A percentile compares a stretch with the other conserved stretches of the same genome.
phyloP scores from a whole-genome alignment of 2,888 invertebrate species.

The Chymomyza fuscimana region DNA sequence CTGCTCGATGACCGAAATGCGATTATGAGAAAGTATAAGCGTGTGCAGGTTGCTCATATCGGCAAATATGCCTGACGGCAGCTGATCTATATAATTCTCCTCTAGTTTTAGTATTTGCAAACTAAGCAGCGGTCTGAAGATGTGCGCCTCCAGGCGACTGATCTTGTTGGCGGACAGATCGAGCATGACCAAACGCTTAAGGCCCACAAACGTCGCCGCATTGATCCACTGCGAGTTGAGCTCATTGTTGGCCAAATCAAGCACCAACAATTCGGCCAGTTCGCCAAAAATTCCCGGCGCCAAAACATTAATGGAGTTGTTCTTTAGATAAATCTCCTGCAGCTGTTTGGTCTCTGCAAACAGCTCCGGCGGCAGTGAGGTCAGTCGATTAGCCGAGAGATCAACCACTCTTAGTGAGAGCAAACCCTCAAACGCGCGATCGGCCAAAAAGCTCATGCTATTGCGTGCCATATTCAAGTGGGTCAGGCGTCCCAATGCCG shows the following conservation, averaged over 20 bases:
- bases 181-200: conserved; percentile 91
- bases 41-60: conserved; percentile 95
- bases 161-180: conserved; percentile 92
- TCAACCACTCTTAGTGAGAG: conserved; percentile 91
- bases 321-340: conserved; percentile 93
- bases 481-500: conserved; percentile 87
- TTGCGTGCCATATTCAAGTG: conserved; percentile 92
- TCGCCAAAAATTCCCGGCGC: conserved; percentile 92
- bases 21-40: conserved; percentile 91
- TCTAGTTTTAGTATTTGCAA: conserved; percentile 91
- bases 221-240: conserved; percentile 93
- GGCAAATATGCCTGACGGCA: conserved; percentile 92
- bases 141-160: conserved; percentile 89
- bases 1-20: conserved; percentile 89
- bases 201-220: conserved; percentile 90
- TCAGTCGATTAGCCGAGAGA: conserved; percentile 93
- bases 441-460: conserved; percentile 92
- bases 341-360: conserved; percentile 90
- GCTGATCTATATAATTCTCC: conserved; percentile 89
- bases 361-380: conserved; percentile 90
- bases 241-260: conserved; percentile 92
- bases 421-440: conserved; percentile 89
- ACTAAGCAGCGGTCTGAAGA: conserved; percentile 91
- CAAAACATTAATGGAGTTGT: conserved; percentile 92
- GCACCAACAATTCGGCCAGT: conserved; percentile 87